phyloP scores from a whole-genome alignment of 2,888 invertebrate genomes.

The Ophonus ardosiacus region DNA sequence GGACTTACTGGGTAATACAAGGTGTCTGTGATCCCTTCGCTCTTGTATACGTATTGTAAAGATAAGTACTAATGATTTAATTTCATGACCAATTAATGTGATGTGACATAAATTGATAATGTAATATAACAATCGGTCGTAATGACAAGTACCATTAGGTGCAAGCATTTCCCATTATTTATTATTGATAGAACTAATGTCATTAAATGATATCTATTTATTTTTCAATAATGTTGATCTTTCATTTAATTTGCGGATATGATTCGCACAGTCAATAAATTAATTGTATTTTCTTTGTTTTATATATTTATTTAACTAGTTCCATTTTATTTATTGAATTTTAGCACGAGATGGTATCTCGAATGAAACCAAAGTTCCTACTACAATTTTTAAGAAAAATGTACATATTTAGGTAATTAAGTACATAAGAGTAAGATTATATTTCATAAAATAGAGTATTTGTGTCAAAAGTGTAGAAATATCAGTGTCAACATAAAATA shows the following conservation, averaged over 20 bases:
- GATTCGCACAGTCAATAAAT: conserved; percentile 62
- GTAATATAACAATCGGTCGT: conserved; percentile 60
- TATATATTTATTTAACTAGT: conserved; percentile 58
- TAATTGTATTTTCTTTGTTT: conserved; percentile 52
- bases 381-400: conserved; percentile 75
- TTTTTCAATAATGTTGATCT: conserved; percentile 9
- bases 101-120: conserved; percentile 62
- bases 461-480: conserved; percentile 64
- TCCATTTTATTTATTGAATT: conserved; percentile 65
- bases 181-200: conserved; percentile 21
- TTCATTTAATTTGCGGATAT: conserved; percentile 51
- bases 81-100: conserved; percentile 64
- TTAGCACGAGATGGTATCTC: conserved; percentile 74
- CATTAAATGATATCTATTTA: conserved; percentile 47
- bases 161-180: conserved; percentile 50
- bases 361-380: conserved; percentile 82
- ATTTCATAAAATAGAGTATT: conserved; percentile 65
- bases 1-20: conserved; percentile 14
- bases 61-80: conserved; percentile 62
- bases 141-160: conserved; percentile 56
- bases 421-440: conserved; percentile 66
- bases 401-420: conserved; percentile 66
- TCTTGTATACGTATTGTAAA: conserved; percentile 62
- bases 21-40: conserved; percentile 62
- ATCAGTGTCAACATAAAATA: conserved; percentile 65